Conservation (phyloP, 2,113 vertebrate genomes). For the Caloenas nicobarica region DNA sequence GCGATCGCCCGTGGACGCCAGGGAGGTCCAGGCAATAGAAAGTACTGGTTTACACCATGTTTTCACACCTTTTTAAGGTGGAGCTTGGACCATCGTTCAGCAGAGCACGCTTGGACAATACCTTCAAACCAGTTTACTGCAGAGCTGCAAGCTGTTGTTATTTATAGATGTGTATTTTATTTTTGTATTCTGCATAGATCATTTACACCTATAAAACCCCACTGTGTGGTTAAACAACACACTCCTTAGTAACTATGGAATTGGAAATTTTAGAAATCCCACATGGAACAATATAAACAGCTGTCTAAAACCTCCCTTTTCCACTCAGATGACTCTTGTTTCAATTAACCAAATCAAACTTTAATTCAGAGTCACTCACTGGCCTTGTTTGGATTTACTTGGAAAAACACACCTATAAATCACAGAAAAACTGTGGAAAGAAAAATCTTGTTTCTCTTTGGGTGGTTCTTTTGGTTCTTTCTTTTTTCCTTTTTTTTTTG, state of each 20-base stretch:
- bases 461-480: not conserved
- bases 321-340: conserved; percentile 28
- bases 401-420: conserved; percentile 62
- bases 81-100: not conserved
- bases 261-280: not conserved
- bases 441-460: conserved; percentile 3
- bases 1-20: rapidly evolving
- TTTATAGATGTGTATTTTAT: not conserved
- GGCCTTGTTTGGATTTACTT: conserved; percentile 13
- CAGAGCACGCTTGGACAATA: not conserved
- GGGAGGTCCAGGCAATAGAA: not conserved
- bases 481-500: too few relatives aligned
- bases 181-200: not conserved
- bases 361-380: not conserved
- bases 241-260: not conserved
- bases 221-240: not conserved
- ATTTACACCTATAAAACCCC: not conserved
- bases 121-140: not conserved
- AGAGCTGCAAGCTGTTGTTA: not conserved
- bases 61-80: not conserved
- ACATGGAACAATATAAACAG: not conserved
- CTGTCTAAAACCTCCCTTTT: not conserved
- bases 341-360: not conserved
- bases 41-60: not conserved
- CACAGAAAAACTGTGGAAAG: not conserved